Conservation (phyloP, 2,888 invertebrate species). For the Eilema caniola region DNA sequence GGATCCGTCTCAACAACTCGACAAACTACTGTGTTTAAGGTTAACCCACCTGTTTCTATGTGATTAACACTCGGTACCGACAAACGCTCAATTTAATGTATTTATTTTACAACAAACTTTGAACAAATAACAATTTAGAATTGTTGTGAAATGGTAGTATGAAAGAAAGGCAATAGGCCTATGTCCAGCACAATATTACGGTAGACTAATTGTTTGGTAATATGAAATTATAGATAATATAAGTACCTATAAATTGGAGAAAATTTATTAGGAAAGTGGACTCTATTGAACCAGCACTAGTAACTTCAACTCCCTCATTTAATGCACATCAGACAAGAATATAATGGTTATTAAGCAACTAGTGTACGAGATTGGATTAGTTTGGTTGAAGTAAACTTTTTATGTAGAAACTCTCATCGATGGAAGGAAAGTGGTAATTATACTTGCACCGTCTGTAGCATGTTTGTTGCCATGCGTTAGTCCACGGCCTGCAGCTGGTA, state of each 20-base stretch:
- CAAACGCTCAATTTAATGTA: slow-evolving; percentile 46
- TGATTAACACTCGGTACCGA: slow-evolving; percentile 55
- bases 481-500: not conserved
- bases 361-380: no score
- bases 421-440: not conserved
- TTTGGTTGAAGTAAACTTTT: not conserved
- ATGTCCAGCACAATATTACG: no score
- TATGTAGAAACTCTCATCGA: not conserved
- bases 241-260: not conserved
- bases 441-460: not conserved
- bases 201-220: no score
- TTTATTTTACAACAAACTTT: slow-evolving; percentile 36
- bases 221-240: not conserved
- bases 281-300: not conserved
- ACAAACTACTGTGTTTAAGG: slow-evolving; percentile 67
- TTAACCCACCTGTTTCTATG: slow-evolving; percentile 62
- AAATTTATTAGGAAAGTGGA: not conserved
- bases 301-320: no score
- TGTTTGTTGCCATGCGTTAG: not conserved
- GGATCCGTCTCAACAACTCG: slow-evolving; percentile 60
- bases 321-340: not conserved
- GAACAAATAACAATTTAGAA: slow-evolving; percentile 15
- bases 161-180: not conserved
- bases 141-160: not conserved
- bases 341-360: not conserved